phyloP scores from a whole-genome alignment of 2,888 invertebrate species.

The Graphium colonna region DNA sequence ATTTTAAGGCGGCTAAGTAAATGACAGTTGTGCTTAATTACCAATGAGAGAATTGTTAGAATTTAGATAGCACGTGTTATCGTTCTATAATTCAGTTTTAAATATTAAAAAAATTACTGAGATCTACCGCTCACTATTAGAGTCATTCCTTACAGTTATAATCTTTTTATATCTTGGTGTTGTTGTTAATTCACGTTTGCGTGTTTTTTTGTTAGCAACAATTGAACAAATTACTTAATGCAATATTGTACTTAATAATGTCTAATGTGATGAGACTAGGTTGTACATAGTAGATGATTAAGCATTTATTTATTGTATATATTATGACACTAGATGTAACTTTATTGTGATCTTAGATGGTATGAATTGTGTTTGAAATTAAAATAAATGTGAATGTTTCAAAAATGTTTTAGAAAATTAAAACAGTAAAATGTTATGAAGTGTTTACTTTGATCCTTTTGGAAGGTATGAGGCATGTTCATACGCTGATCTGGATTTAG shows the following conservation, averaged over 20 bases:
- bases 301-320: conserved; percentile 67
- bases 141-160: conserved; percentile 21
- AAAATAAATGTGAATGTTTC: conserved; percentile 52
- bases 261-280: conserved; percentile 49
- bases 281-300: conserved; percentile 55
- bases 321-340: conserved; percentile 49
- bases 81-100: neutral
- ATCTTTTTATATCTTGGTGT: conserved; percentile 13
- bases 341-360: conserved; percentile 68
- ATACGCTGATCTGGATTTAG: too few species aligned
- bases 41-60: conserved; percentile 29
- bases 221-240: conserved; percentile 21
- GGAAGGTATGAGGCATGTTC: too few species aligned
- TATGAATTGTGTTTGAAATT: conserved; percentile 33
- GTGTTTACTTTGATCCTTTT: too few species aligned
- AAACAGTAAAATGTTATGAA: too few species aligned
- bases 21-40: conserved; percentile 14
- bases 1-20: conserved; percentile 1
- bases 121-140: conserved; percentile 10
- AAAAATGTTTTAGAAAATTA: conserved; percentile 60
- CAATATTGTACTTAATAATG: conserved; percentile 38
- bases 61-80: conserved; percentile 9
- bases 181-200: conserved; percentile 1
- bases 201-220: conserved; percentile 5
- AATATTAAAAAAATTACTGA: conserved; percentile 5